A percentile compares a stretch with the other conserved stretches of the same genome.
These are phyloP conservation scores for Escarpia spicata DNA, from an alignment of 2,888 invertebrate genomes.

Conservation along the genomic window DNA sequence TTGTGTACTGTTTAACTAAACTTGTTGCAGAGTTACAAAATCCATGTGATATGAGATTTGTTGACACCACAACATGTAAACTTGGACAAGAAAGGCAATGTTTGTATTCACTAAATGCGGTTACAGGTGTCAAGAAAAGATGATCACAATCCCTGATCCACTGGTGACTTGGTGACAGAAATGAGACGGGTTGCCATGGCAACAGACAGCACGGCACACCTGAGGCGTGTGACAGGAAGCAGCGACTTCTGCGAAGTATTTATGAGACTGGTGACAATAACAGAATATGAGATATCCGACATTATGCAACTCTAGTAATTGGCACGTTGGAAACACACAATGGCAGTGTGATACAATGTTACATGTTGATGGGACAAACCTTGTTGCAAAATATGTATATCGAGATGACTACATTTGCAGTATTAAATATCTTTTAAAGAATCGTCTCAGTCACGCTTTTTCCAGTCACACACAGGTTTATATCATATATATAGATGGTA, in stretches of 20 bases:
- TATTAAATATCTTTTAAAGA: too few relatives aligned
- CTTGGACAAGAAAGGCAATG: not conserved
- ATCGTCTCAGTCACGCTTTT: too few relatives aligned
- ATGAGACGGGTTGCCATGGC: not conserved
- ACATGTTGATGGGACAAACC: too few relatives aligned
- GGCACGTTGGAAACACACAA: not conserved
- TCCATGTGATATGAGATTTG: too few relatives aligned
- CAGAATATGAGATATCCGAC: conserved; percentile 9
- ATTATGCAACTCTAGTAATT: not conserved
- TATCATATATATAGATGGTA: too few relatives aligned
- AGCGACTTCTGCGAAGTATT: not conserved
- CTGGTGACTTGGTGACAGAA: not conserved
- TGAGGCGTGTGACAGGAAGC: not conserved
- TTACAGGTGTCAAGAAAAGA: not conserved
- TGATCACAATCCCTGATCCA: not conserved
- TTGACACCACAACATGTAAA: not conserved
- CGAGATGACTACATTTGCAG: too few relatives aligned
- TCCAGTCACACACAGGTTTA: too few relatives aligned
- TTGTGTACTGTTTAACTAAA: too few relatives aligned
- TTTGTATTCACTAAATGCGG: not conserved
- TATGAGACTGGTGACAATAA: not conserved
- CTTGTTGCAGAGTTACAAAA: too few relatives aligned
- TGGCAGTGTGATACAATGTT: not conserved
- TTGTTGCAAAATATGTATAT: too few relatives aligned
- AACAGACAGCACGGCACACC: not conserved